These are phyloP conservation scores for Spialia ferax DNA, from an alignment of 2,888 invertebrate species.

Conservation along the genomic window DNA sequence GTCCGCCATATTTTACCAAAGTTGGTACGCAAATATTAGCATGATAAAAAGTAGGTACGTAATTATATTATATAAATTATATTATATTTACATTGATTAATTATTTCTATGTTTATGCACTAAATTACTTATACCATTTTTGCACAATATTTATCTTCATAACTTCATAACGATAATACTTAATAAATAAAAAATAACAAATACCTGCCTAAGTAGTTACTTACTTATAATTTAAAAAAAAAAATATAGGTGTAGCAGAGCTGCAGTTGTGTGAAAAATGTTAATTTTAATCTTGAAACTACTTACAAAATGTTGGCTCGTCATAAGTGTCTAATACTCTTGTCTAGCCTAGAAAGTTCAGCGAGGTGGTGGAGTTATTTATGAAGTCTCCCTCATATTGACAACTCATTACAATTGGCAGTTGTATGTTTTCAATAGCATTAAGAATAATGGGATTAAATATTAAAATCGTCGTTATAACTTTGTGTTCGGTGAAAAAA, in stretches of 20 bases:
- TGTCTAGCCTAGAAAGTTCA: constrained; percentile 58
- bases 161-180: no score
- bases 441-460: background rate
- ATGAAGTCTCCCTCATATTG: constrained; percentile 15
- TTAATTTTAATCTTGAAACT: background rate
- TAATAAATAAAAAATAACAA: background rate
- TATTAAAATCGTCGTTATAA: background rate
- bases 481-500: no score
- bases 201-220: no score
- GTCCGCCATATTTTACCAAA: no score
- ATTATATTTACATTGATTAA: no score
- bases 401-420: constrained; percentile 7
- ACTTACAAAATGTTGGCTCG: constrained; percentile 51
- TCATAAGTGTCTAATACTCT: constrained; percentile 43
- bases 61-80: no score
- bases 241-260: background rate
- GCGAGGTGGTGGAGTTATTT: constrained; percentile 35
- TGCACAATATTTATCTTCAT: no score
- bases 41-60: no score
- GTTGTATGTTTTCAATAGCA: constrained; percentile 1
- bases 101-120: no score
- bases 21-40: no score
- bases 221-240: no score
- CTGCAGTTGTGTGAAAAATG: constrained; percentile 5
- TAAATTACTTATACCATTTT: no score